Conservation (phyloP, 2,888 invertebrate genomes). For the Sthenelais limicola region DNA sequence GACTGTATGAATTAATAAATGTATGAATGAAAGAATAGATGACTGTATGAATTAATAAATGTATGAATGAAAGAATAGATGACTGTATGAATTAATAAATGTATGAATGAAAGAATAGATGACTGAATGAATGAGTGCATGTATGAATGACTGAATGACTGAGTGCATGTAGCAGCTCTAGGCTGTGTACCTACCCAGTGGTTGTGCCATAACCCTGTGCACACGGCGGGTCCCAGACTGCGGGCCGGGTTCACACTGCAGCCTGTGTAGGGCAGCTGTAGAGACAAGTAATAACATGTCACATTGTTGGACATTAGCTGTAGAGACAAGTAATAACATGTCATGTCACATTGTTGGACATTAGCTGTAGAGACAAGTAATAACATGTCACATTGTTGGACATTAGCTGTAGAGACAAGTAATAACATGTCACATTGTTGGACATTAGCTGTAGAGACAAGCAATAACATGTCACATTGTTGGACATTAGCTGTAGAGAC, state of each 20-base stretch:
- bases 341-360: too few relatives aligned
- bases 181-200: slow-evolving; percentile 86
- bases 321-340: too few relatives aligned
- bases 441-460: slow-evolving; percentile 74
- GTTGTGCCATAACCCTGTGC: slow-evolving; percentile 81
- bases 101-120: slow-evolving; percentile 9
- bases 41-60: slow-evolving; percentile 26
- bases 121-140: slow-evolving; percentile 11
- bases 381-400: too few relatives aligned
- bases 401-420: too few relatives aligned
- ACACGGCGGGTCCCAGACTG: slow-evolving; percentile 88
- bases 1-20: slow-evolving; percentile 16
- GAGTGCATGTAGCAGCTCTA: too few relatives aligned
- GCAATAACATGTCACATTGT: too few relatives aligned
- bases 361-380: slow-evolving; percentile 73
- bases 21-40: slow-evolving; percentile 5
- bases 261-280: slow-evolving; percentile 81
- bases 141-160: neutral
- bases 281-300: slow-evolving; percentile 44
- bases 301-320: too few relatives aligned
- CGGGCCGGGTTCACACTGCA: slow-evolving; percentile 95
- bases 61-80: slow-evolving; percentile 13
- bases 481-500: too few relatives aligned
- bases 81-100: neutral
- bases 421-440: too few relatives aligned